Conservation (phyloP, 2,888 invertebrate genomes). For the Eutolmus rufibarbis region DNA sequence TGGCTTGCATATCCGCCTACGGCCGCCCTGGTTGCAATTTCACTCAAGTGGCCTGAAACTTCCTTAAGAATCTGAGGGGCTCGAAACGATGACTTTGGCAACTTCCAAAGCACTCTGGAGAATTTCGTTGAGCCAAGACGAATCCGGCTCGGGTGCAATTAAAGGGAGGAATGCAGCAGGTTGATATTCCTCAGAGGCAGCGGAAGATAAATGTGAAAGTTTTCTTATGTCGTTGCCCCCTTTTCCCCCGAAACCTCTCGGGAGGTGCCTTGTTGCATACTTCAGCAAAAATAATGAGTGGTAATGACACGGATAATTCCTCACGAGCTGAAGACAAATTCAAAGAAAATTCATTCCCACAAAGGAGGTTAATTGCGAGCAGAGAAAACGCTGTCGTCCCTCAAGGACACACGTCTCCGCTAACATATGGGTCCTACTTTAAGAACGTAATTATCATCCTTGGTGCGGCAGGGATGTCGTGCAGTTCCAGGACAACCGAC, state of each 20-base stretch:
- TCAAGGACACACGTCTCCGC: slow-evolving; percentile 11
- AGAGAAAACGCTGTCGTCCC: neutral
- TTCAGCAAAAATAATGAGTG: slow-evolving; percentile 32
- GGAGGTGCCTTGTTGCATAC: slow-evolving; percentile 24
- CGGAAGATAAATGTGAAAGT: slow-evolving; percentile 14
- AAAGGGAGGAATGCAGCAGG: neutral
- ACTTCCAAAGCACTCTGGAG: neutral
- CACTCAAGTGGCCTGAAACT: neutral
- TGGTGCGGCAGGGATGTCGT: neutral
- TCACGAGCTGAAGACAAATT: slow-evolving; percentile 22
- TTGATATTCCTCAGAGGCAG: neutral
- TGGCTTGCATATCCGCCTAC: neutral
- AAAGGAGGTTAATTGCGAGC: slow-evolving; percentile 28
- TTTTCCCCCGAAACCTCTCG: neutral
- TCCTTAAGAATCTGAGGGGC: neutral
- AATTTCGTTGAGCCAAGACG: neutral
- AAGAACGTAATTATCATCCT: slow-evolving; percentile 31
- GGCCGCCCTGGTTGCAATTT: neutral
- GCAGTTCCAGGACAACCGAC: neutral
- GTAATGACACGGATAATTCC: slow-evolving; percentile 32
- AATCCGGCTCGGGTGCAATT: neutral
- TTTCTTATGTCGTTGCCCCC: neutral
- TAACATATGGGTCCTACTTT: slow-evolving; percentile 9
- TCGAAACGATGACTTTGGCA: neutral
- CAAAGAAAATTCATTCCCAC: slow-evolving; percentile 15